Base-by-base conservation (phyloP, 2,888 invertebrate genomes). In the Punctoribates punctum region DNA sequence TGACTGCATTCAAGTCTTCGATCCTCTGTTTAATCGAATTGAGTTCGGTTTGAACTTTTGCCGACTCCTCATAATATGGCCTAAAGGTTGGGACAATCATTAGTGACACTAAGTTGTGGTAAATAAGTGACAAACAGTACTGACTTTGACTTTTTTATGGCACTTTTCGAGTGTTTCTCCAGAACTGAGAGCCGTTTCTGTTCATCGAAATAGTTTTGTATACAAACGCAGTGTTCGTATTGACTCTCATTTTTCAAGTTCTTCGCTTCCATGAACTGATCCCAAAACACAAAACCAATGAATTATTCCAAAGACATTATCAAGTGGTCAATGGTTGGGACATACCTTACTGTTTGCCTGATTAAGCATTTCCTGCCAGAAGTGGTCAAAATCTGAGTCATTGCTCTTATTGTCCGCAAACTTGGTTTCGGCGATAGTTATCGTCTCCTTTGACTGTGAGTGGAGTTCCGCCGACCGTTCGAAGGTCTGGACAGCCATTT, bases 321-420 rank as follows among this genome's bases (percentile, higher is more conserved):
- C n/a, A n/a, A n/a, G n/a, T n/a, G n/a, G n/a, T n/a, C n/a, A n/a
- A n/a, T 34, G 34, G 8, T 34, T 34, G 8, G 34, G 34, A 42
- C 38, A 29, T 73, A 76, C 76, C 38, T 78, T 78, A 20, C 46
- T 25, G 29, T 67, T 78, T 3, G 78, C 78, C 27, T 70, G 72
- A 75, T 78, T 78, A 1, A 78, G 65, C 73, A 77, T 78, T 73
- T 78, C 78, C 60, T 78, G 78, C 78, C 78, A 78, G 27, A 65
- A 57, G 27, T 57, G 65, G 54, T 78, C 78, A 60, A 78, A 78
- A 29, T 78, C 73, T 20, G 38, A 23, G 20, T 72, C 70, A 54
- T 27, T 42, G n/a, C 17, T 73, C 17, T 72, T 48, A 48, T 76
- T 73, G 29, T 34, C 57, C n/a, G 27, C 48, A 65, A 78, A 78